phyloP scores from a whole-genome alignment of 2,888 invertebrate species.

The Eristalinus sepulchralis region DNA sequence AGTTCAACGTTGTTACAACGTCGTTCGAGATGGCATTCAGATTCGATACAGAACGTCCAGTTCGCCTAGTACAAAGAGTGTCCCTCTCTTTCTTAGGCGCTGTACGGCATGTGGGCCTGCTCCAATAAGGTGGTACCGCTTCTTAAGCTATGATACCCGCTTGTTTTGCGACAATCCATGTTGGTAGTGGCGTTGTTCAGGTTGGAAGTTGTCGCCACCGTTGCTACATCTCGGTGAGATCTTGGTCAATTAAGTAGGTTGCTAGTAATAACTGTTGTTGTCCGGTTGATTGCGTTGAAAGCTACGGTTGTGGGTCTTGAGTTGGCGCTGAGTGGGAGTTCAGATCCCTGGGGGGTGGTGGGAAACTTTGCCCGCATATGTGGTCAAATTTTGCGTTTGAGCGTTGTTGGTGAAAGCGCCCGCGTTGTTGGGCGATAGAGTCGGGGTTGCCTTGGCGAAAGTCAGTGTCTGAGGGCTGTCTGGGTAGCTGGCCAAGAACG shows the following conservation, averaged over 20 bases:
- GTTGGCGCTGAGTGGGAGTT: constrained; percentile 77
- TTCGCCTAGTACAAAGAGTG: constrained; percentile 78
- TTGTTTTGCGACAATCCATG: constrained; percentile 79
- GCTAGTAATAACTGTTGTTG: constrained; percentile 75
- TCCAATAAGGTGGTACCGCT: constrained; percentile 80
- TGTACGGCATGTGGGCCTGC: constrained; percentile 79
- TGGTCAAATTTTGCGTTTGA: constrained; percentile 45
- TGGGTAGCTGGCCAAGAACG: constrained; percentile 77
- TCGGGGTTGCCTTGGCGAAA: constrained; percentile 75
- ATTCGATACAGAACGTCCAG: constrained; percentile 78
- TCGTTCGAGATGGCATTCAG: constrained; percentile 75
- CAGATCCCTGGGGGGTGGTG: constrained; percentile 77
- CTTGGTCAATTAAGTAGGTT: constrained; percentile 63
- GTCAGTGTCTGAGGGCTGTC: constrained; percentile 78
- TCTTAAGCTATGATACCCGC: constrained; percentile 81
- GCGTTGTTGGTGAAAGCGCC: constrained; percentile 65
- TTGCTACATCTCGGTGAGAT: constrained; percentile 39
- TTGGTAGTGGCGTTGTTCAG: constrained; percentile 78
- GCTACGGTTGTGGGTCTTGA: constrained; percentile 76
- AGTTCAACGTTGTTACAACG: constrained; percentile 79
- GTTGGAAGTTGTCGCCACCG: constrained; percentile 24
- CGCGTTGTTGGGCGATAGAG: constrained; percentile 75
- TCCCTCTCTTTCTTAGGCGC: constrained; percentile 20
- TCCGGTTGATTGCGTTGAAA: constrained; percentile 74
- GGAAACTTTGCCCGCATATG: constrained; percentile 71